phyloP scores from a whole-genome alignment of 2,888 invertebrate genomes.

The Luperina testacea region DNA sequence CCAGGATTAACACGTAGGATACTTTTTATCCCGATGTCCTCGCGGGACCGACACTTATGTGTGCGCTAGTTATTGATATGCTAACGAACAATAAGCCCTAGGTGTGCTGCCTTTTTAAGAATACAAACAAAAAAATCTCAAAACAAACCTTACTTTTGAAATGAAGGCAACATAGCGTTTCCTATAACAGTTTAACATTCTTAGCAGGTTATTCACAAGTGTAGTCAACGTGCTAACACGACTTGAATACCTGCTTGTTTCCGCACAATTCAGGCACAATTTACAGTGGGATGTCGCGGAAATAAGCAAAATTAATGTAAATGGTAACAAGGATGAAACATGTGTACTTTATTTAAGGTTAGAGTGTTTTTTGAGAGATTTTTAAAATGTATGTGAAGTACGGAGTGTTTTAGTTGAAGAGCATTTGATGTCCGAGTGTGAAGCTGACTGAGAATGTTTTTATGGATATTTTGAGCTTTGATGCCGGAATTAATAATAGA shows the following conservation, averaged over 20 bases:
- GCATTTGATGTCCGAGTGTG: constrained; percentile 40
- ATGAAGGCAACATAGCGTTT: constrained; percentile 53
- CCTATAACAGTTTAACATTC: constrained; percentile 55
- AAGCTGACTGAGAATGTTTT: constrained; percentile 31
- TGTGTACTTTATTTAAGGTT: constrained; percentile 33
- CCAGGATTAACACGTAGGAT: not conserved
- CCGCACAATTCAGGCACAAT: constrained; percentile 62
- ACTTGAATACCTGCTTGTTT: constrained; percentile 66
- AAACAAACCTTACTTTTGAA: constrained; percentile 32
- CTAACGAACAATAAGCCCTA: not conserved
- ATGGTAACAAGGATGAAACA: constrained; percentile 43
- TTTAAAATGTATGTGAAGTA: constrained; percentile 18
- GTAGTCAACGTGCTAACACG: constrained; percentile 60
- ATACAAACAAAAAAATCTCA: constrained; percentile 7
- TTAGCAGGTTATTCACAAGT: constrained; percentile 62
- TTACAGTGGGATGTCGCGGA: constrained; percentile 56
- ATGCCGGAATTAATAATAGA: constrained; percentile 13
- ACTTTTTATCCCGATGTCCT: not conserved
- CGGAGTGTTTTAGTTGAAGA: constrained; percentile 19
- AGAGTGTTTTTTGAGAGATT: constrained; percentile 30
- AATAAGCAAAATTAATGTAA: constrained; percentile 65
- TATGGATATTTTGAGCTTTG: constrained; percentile 17
- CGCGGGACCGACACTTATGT: not conserved
- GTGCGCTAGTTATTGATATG: not conserved
- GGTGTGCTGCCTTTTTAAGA: not conserved